These are phyloP conservation scores for Spea hammondii DNA, from an alignment of 2,797 vertebrate species.

Conservation along the genomic window DNA sequence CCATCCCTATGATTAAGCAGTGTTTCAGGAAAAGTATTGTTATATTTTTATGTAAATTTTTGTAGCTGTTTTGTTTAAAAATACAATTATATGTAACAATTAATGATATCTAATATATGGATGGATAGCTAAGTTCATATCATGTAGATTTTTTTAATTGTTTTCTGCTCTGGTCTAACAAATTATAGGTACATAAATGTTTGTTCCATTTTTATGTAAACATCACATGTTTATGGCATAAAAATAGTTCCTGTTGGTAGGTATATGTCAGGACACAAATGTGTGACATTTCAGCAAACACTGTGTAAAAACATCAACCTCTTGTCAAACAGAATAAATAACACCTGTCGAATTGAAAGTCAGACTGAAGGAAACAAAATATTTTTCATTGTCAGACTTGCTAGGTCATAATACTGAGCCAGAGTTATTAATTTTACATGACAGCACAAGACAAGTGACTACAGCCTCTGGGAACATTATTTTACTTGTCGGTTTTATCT, in stretches of 20 bases:
- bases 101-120: too few relatives aligned
- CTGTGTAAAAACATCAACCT: constrained; percentile 30
- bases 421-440: constrained; percentile 51
- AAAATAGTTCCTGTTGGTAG: constrained; percentile 7
- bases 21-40: too few relatives aligned
- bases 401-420: constrained; percentile 38
- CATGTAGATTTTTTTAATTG: too few relatives aligned
- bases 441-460: constrained; percentile 47
- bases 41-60: too few relatives aligned
- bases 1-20: too few relatives aligned
- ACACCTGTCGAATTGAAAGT: constrained; percentile 40
- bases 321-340: constrained; percentile 39
- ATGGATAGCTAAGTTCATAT: too few relatives aligned
- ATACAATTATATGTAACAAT: too few relatives aligned
- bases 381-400: constrained; percentile 30
- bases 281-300: constrained; percentile 16
- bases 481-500: constrained; percentile 45
- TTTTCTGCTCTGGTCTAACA: too few relatives aligned
- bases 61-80: too few relatives aligned
- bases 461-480: constrained; percentile 41
- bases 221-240: too few relatives aligned
- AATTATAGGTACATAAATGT: too few relatives aligned
- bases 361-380: constrained; percentile 41
- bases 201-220: too few relatives aligned
- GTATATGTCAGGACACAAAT: neutral